These are phyloP conservation scores for Fistularia tabacaria DNA, from an alignment of 2,797 vertebrate genomes.

Conservation along the genomic window DNA sequence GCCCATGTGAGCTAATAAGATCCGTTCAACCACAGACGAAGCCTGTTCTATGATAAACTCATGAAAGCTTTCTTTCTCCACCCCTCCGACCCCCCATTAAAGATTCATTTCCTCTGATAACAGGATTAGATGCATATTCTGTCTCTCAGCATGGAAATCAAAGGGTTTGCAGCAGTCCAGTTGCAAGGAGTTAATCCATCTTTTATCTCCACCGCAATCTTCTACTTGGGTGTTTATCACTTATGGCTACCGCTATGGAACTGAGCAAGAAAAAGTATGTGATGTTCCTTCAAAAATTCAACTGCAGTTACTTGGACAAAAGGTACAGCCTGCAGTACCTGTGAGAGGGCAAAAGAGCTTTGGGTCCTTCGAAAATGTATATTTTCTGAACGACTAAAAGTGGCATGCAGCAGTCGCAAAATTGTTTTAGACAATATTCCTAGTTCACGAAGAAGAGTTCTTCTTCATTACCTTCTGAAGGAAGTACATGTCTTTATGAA, in stretches of 20 bases:
- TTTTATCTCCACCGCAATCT: background rate
- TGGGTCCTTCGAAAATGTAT: constrained; percentile 1
- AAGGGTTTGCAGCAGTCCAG: background rate
- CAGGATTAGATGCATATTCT: constrained; percentile 3
- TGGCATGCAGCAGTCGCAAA: background rate
- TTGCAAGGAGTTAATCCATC: background rate
- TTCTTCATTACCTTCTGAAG: too few relatives aligned
- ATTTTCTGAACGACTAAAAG: constrained; percentile 9
- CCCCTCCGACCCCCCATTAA: constrained; percentile 35
- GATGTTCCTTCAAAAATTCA: constrained; percentile 36
- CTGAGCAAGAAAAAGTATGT: constrained; percentile 30
- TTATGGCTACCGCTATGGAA: constrained; percentile 20
- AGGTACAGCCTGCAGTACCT: too few relatives aligned
- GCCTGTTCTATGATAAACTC: constrained; percentile 35
- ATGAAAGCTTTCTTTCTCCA: constrained; percentile 51
- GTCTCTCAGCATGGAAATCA: constrained; percentile 15
- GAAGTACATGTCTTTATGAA: background rate
- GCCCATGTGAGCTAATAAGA: constrained; percentile 49
- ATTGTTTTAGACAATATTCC: too few relatives aligned
- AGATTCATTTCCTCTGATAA: constrained; percentile 55
- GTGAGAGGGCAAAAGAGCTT: background rate
- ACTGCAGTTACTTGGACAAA: constrained; percentile 15
- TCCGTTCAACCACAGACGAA: constrained; percentile 61
- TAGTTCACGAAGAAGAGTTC: too few relatives aligned
- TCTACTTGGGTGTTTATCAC: constrained; percentile 12